phyloP scores from a whole-genome alignment of 2,797 vertebrate species.

The Acanthurus leucopareius region DNA sequence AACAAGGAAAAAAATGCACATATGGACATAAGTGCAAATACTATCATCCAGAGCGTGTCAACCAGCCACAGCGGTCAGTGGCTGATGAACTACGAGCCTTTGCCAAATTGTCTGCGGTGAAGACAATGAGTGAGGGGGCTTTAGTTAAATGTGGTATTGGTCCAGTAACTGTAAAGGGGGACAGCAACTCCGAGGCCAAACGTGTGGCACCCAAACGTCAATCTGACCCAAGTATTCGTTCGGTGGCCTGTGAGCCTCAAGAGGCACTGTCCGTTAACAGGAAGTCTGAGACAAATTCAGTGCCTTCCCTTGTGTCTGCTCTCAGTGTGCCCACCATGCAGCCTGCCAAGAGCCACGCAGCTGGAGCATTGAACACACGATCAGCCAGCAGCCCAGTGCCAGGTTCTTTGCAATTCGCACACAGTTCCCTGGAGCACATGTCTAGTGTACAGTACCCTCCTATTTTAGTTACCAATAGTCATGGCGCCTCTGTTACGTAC shows the following conservation, averaged over 20 bases:
- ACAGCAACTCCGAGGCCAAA: slow-evolving; percentile 92
- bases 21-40: slow-evolving; percentile 99
- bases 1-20: slow-evolving; percentile 98
- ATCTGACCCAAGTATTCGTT: slow-evolving; percentile 98
- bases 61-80: slow-evolving; percentile 96
- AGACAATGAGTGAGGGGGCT: slow-evolving; percentile 98
- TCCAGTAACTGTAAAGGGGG: slow-evolving; percentile 86
- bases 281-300: slow-evolving; percentile 96
- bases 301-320: slow-evolving; percentile 97
- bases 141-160: slow-evolving; percentile 91
- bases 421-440: slow-evolving; percentile 96
- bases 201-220: slow-evolving; percentile 96
- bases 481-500: slow-evolving; percentile 95
- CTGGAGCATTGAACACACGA: slow-evolving; percentile 96
- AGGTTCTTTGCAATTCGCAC: slow-evolving; percentile 95
- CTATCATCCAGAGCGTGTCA: slow-evolving; percentile 98
- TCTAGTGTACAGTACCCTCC: slow-evolving; percentile 97
- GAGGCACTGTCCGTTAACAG: slow-evolving; percentile 91
- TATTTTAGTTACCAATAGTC: slow-evolving; percentile 99
- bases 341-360: slow-evolving; percentile 95
- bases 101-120: slow-evolving; percentile 97
- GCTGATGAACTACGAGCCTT: slow-evolving; percentile 98
- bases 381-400: slow-evolving; percentile 99
- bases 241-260: slow-evolving; percentile 93
- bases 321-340: slow-evolving; percentile 98